These are phyloP conservation scores for Noctua comes DNA, from an alignment of 2,888 invertebrate species.

Conservation along the genomic window DNA sequence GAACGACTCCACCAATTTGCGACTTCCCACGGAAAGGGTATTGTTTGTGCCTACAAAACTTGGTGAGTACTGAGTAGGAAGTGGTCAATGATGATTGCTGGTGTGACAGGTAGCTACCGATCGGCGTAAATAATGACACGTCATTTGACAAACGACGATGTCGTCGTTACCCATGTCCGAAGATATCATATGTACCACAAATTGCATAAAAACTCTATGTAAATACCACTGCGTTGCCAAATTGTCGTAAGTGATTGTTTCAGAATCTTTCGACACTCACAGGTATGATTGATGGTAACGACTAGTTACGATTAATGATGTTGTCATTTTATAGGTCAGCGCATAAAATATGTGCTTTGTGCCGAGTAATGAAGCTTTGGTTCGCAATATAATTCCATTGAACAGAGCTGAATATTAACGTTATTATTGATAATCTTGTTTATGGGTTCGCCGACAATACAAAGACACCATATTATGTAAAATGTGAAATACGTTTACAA, in stretches of 20 bases:
- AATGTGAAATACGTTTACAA: conserved; percentile 8
- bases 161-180: conserved; percentile 53
- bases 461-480: neutral
- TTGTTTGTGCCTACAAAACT: conserved; percentile 74
- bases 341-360: conserved; percentile 48
- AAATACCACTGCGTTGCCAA: conserved; percentile 31
- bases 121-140: conserved; percentile 82
- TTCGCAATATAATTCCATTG: conserved; percentile 31
- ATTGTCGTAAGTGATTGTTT: conserved; percentile 52
- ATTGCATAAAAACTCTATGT: conserved; percentile 55
- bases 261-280: conserved; percentile 59
- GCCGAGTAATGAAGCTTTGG: conserved; percentile 33
- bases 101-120: conserved; percentile 69
- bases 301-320: conserved; percentile 53
- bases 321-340: conserved; percentile 50
- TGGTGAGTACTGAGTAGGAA: conserved; percentile 80
- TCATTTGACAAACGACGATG: conserved; percentile 73
- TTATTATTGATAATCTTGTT: conserved; percentile 32
- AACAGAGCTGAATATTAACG: conserved; percentile 20
- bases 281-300: conserved; percentile 55
- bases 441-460: neutral
- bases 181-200: conserved; percentile 25
- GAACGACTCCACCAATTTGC: conserved; percentile 70
- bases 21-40: conserved; percentile 82
- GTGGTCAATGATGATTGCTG: conserved; percentile 81